Percentiles rank a stretch among this genome's conserved stretches.
phyloP scores from a whole-genome alignment of 2,888 invertebrate species.

The Cataglyphis rosenhaueri region DNA sequence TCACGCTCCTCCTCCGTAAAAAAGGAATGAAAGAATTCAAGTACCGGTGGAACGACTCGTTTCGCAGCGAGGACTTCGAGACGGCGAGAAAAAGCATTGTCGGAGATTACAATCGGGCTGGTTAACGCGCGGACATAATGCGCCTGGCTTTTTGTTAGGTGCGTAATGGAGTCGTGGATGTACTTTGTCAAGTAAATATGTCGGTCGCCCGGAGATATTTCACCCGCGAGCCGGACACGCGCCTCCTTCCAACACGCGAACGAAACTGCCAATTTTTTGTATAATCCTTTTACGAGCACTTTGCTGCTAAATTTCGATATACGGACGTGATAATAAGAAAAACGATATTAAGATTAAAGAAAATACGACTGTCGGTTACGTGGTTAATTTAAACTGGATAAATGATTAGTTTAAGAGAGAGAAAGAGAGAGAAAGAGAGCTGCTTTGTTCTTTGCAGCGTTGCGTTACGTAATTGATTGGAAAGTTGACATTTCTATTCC shows the following conservation, averaged over 20 bases:
- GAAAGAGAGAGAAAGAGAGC: not conserved
- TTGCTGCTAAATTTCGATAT: not conserved
- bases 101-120: conserved; percentile 71
- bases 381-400: conserved; percentile 2
- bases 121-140: conserved; percentile 69
- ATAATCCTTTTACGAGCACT: not conserved
- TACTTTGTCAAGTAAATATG: conserved; percentile 57
- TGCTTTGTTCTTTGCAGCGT: not conserved
- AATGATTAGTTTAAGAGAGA: not conserved
- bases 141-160: conserved; percentile 49
- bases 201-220: conserved; percentile 49
- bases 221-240: conserved; percentile 32
- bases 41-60: conserved; percentile 80
- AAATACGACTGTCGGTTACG: not conserved
- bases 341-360: not conserved
- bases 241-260: conserved; percentile 8
- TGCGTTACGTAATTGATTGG: conserved; percentile 32
- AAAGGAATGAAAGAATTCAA: conserved; percentile 76
- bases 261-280: conserved; percentile 6
- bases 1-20: conserved; percentile 71
- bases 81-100: conserved; percentile 73
- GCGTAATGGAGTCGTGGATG: conserved; percentile 56
- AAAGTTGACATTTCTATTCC: conserved; percentile 45
- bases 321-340: not conserved
- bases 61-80: conserved; percentile 66